Evolutionary conservation across 2,113 vertebrate species (phyloP).

Genomic region (Muntiacus muntjak): DNA sequence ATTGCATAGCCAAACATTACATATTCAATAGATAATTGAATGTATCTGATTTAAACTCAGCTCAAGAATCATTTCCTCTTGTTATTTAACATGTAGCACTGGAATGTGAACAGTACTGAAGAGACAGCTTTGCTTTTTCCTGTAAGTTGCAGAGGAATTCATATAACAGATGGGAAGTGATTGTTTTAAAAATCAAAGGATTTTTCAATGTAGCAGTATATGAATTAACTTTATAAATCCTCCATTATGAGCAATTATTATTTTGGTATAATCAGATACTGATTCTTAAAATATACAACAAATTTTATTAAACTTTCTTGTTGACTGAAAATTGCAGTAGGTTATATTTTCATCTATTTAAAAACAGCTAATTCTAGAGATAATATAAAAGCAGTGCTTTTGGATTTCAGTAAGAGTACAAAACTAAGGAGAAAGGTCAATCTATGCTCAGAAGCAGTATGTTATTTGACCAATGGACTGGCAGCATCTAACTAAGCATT

Average conservation of each 20-base stretch:
- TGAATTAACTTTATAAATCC: neutral
- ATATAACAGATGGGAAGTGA: conserved; percentile 36
- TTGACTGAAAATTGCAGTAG: neutral
- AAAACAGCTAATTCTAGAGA: neutral
- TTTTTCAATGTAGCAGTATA: neutral
- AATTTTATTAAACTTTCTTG: neutral
- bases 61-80: conserved; percentile 9
- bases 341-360: neutral
- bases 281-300: neutral
- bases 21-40: conserved; percentile 61
- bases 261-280: neutral
- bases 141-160: conserved; percentile 50
- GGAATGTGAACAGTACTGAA: conserved; percentile 38
- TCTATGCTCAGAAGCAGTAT: neutral
- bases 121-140: neutral
- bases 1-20: conserved; percentile 45
- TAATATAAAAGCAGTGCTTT: neutral
- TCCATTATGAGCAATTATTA: neutral
- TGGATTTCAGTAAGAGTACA: neutral
- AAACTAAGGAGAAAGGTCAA: neutral
- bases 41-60: conserved; percentile 12
- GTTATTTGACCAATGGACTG: neutral
- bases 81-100: conserved; percentile 35
- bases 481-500: neutral
- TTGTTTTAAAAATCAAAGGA: neutral